Base-by-base conservation (phyloP, 2,888 invertebrate species). In the Hemistola chrysoprasaria region DNA sequence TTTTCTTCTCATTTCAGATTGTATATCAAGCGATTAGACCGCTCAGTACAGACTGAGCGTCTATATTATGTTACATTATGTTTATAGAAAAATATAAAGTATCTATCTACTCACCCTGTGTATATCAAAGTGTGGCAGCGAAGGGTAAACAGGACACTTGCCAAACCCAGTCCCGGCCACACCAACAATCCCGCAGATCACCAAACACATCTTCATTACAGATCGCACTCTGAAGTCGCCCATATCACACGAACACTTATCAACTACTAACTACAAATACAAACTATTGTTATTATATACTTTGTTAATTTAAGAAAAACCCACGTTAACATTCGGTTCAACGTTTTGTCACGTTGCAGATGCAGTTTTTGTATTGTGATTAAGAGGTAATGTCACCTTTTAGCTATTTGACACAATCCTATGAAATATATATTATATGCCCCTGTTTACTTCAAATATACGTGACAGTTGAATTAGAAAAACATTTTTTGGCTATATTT, bases 131-230 rank as follows among this genome's bases (percentile, higher is more conserved):
- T 92, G 85, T 22, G 91, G 90, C 74, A 93, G 88, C 56, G 91
- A 90, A 32, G 91, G 91, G 70, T 93, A 91, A 52, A 91, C 90
- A 3, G 94, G 94, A 61, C 94, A 94, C 62, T 90, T 91, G 47
- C 94, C 94, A 25, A 94, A 79, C 27, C 93, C 93, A 30, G 90
- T 83, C 43, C 71, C 62, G 21, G 69, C 46, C 44, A 66, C 82
- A 37, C 65, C 65, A 16, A 70, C 47, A 27, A 74, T 44, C 10
- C 63, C 59, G 43, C 69, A 71, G 42, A 80, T 61, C 41, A 80
- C 53, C 40, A 79, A 44, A 25, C 62, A 66, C 30, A 75, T 42
- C 52, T 63, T 61, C 22, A 54, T 53, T 31, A 56, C 59, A 34
- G 53, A 56, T 27, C 56, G 65, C 60, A 73, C 63, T 56, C 78